Evolutionary conservation across 2,888 invertebrate genomes (phyloP), one percentile per base, ranked within the genome.

Genomic region (Drosophila austrosaltans): DNA sequence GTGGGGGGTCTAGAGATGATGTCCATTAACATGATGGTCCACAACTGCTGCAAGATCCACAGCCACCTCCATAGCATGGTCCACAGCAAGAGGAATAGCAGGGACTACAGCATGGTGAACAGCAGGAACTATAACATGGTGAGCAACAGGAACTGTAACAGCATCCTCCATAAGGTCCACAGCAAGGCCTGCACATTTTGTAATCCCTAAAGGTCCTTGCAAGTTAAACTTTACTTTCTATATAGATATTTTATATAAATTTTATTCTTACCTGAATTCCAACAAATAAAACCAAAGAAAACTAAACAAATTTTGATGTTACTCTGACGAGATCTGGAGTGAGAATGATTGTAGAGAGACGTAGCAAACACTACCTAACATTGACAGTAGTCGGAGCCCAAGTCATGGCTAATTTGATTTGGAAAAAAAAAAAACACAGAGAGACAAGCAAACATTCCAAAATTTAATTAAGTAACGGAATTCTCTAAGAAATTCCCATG

Each of bases 401-500:
- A 25, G 25, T 53, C 71, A 59, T 12, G 63, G 72, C 63, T 16
- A n/a, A 63, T 39, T 22, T 22, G 36, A 57, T 56, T 56, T 30
- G 5, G 32, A 16, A n/a, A 3, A 6, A 16, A 16, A 3, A 10
- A 56, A 22, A 12, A 42, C 40, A 62, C 60, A 48, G 10, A 16
- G 16, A 16, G 16, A 16, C 16, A 5, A 1, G 1, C 30, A 30
- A 5, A 3, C 60, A 57, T 69, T 72, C 69, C 66, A 66, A 75
- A 36, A 36, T 36, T 36, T 36, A 8, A 36, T 36, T 10, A 74
- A 74, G 74, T 75, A 82, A 77, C 69, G 81, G 78, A 12, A 82
- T 81, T 73, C 69, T 32, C 22, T 8, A 12, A 6, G 2, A 72
- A 78, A 77, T 82, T 82, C 82, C 75, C 79, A 82, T 62, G 42